These are phyloP conservation scores for Netelia inedita DNA, from an alignment of 2,888 invertebrate species.

Conservation along the genomic window DNA sequence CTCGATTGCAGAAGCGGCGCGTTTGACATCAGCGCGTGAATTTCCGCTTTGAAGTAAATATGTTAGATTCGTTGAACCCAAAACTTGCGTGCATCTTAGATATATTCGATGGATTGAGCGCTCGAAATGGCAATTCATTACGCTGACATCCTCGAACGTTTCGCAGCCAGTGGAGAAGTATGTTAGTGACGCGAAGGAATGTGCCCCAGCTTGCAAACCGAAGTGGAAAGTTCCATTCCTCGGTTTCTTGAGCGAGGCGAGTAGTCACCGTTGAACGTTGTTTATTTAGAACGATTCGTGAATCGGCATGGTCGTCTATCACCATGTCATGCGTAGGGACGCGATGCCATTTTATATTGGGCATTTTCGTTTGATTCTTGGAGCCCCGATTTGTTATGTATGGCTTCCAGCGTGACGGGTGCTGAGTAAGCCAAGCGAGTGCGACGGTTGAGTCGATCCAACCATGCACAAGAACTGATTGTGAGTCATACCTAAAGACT, in stretches of 20 bases:
- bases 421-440: conserved; percentile 71
- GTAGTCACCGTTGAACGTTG: neutral
- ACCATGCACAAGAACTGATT: neutral
- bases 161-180: neutral
- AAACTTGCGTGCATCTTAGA: conserved; percentile 22
- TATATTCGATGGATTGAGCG: neutral
- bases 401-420: conserved; percentile 66
- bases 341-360: conserved; percentile 73
- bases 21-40: conserved; percentile 11
- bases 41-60: conserved; percentile 19
- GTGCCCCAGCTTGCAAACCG: neutral
- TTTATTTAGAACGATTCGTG: neutral
- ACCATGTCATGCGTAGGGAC: conserved; percentile 73
- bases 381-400: conserved; percentile 76
- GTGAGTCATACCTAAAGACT: neutral
- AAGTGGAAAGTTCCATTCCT: neutral
- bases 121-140: neutral
- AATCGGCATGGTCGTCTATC: conserved; percentile 17
- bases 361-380: conserved; percentile 74
- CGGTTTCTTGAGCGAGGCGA: neutral
- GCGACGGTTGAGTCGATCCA: conserved; percentile 73
- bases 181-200: neutral
- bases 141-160: neutral
- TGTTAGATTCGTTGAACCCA: conserved; percentile 12
- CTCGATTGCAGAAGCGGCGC: conserved; percentile 24